Base-by-base conservation (phyloP, 2,797 vertebrate species). In the Vireo griseus region DNA sequence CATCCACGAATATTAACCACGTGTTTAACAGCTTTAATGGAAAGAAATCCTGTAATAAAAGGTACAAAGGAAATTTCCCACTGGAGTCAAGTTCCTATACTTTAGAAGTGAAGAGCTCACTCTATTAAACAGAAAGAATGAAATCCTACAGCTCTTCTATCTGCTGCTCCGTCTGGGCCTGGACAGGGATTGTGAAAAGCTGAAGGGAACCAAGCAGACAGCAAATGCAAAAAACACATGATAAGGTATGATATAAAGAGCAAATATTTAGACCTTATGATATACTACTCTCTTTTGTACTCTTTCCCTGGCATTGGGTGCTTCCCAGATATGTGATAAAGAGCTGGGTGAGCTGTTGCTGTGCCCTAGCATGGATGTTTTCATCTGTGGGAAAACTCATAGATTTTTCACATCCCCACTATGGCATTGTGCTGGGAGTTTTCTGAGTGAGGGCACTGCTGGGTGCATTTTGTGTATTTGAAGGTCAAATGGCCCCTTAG, bases 391-490 rank as follows among this genome's bases (percentile, higher is more conserved):
- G 45, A 71, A 88, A 22, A 17, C 13, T 72, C n/a, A 26, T 54
- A 39, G 4, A 26, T 47, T 44, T 63, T 42, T n/a, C 42, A 42
- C 0, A 0, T 51, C 4, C 29, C 29, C 0, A 0, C 21, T 3
- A 1, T 52, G 2, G 1, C 61, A 50, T 13, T 5, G 17, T 45
- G n/a, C 47, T 39, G 6, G 3, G 26, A 57, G 37, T 62, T 88
- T 78, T 37, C 31, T 26, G 66, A 54, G 22, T 4, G 7, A 86
- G 33, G n/a, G 11, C 45, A 16, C 57, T 72, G 57, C 80, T 63
- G 54, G 29, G 9, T 5, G 1, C 1, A 0, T 69, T 88, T 81
- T 42, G 29, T 33, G 10, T 52, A 37, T 50, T 67, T 87, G 78
- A 74, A 83, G 52, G 87, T 82, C 67, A 91, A 11, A 58, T 28